Evolutionary conservation across 2,888 invertebrate genomes (phyloP), one percentile per base, ranked within the genome.

Genomic region (Drosophila acutilabella): DNA sequence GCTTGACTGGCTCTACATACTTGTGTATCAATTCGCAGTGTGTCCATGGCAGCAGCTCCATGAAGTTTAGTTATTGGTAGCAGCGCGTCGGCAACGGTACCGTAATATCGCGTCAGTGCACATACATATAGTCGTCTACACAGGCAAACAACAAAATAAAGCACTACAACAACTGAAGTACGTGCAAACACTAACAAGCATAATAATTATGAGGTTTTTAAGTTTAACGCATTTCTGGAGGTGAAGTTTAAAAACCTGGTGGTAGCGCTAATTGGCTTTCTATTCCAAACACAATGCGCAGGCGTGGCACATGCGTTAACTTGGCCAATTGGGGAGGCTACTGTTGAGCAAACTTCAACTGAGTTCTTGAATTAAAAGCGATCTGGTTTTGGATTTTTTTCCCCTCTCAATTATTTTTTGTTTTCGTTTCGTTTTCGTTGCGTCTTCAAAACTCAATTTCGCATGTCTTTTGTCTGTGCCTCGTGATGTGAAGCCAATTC

Each of bases 51-150:
- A 45, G 30, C 51, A 47, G 66, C 56, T 48, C 44, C 45, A 59
- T 44, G 57, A 53, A 40, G 68, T 78, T 88, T 61, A 89, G 77
- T 81, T 80, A 73, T 78, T 79, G 76, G 69, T 65, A 70, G 65
- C 33, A 75, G 52, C 68, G 72, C 78, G 68, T 53, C 56, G 58
- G 26, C 51, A 70, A 72, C 80, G 72, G 74, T 72, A 47, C 64
- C 36, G 60, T 74, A 11, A 20, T 16, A 47, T 52, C 38, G 73
- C 62, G 65, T 51, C 30, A 36, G 36, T 58, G 58, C 18, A 41
- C 13, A 36, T 13, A 36, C 36, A 30, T 30, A 45, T 6, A 51
- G 44, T n/a, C 36, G 16, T 23, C 52, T 47, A 51, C 26, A 54
- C 26, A 54, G 40, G 16, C 33, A 16, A 54, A 62, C 52, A 30